Conservation (phyloP, 2,888 invertebrate genomes). For the Baccha elongata region DNA sequence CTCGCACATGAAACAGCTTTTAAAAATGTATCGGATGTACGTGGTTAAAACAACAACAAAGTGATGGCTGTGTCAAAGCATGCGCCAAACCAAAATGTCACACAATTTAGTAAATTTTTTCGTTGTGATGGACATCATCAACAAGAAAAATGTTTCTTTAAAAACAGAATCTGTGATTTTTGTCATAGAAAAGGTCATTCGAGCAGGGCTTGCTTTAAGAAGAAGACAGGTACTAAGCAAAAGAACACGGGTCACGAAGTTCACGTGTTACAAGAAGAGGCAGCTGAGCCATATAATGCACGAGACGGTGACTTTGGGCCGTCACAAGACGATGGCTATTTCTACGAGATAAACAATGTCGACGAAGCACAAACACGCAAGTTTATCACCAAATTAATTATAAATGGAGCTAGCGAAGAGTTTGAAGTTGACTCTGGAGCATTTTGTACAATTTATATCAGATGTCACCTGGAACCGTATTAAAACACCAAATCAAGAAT, state of each 20-base stretch:
- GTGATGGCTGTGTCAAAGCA: constrained; percentile 14
- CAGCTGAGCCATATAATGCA: too few species aligned
- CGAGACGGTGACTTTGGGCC: too few species aligned
- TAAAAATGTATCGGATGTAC: constrained; percentile 16
- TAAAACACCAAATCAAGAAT: not conserved
- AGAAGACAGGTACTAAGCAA: not conserved
- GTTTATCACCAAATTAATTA: constrained; percentile 12
- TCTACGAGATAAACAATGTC: constrained; percentile 15
- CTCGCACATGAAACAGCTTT: constrained; percentile 4
- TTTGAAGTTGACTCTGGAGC: not conserved
- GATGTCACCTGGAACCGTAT: constrained; percentile 13
- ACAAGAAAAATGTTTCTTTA: constrained; percentile 30
- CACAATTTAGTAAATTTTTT: constrained; percentile 11
- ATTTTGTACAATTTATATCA: not conserved
- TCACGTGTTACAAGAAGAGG: constrained; percentile 2
- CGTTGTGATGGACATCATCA: constrained; percentile 30
- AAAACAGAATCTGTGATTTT: constrained; percentile 21
- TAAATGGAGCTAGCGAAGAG: constrained; percentile 15
- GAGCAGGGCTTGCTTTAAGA: constrained; percentile 23
- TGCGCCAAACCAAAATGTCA: not conserved
- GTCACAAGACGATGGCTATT: not conserved
- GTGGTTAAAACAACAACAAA: constrained; percentile 26
- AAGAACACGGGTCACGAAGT: not conserved
- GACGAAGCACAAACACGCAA: not conserved
- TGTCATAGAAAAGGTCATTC: constrained; percentile 15